Evolutionary conservation across 2,797 vertebrate species (phyloP), one percentile per base, ranked within the genome.

Genomic region (Chrosomus eos): DNA sequence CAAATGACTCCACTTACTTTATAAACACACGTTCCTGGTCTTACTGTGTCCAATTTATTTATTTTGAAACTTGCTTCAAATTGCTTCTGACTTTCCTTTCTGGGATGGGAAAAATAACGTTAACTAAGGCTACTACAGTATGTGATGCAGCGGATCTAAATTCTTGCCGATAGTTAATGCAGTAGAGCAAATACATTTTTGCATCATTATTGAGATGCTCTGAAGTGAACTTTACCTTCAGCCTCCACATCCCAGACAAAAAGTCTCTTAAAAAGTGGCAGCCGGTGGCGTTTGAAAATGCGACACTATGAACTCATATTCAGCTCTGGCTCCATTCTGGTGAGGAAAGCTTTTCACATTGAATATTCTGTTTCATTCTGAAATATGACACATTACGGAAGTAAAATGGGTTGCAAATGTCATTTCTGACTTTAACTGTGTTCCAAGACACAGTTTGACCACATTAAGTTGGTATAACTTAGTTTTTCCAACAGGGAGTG

Each of bases 371-470:
- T 82, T 48, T 74, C 19, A 64, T 14, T 66, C 45, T 66, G 45
- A 83, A 58, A 43, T 51, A 80, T 80, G 78, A 51, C 78, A 77
- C 48, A 78, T 68, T 43, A 68, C 1, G 18, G 33, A 68, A 60
- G 48, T 55, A 70, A 84, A 66, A 74, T 53, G 26, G 74, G 74
- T 84, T 51, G 67, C 67, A 28, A 81, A 71, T 71, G 36, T 71
- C 51, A 64, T 43, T 80, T 68, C 43, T 51, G 64, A 80, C 60
- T 80, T 33, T 18, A 76, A 67, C 60, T 83, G 43, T 74, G 68
- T 82, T 82, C 40, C 7, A 38, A n/a, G 16, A 67, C 43, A 53
- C 58, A 83, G 43, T 64, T 48, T 74, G 60, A 51, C 72, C 70
- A 74, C 45, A 64, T 80, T 53, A 68, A 80, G 64, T 68, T 62